Base-by-base conservation (phyloP, 2,113 vertebrate genomes). In the Equus quagga region DNA sequence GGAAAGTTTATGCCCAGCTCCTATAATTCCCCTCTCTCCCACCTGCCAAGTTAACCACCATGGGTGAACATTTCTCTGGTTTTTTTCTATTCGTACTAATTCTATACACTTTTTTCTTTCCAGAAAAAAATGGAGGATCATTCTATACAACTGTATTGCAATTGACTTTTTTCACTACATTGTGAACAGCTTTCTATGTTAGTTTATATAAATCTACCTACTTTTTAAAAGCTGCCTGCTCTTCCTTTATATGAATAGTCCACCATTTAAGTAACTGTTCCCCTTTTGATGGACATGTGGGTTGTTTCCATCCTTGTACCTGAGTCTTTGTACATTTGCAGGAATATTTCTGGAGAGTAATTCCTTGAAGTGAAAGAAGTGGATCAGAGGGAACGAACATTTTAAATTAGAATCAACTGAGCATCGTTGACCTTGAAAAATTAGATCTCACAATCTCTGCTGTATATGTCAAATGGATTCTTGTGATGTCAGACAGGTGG, bases 351-450 rank as follows among this genome's bases (percentile, higher is more conserved):
- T 94, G 51, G 36, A 90, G 44, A 87, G 33, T 36, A 80, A 87
- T 60, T 73, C 64, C 65, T 81, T 13, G 3, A 92, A 79, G 60
- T 19, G n/a, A 92, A 92, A 90, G 64, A 88, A 28, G 41, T 36
- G n/a, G n/a, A 73, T 86, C 49, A 92, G 89, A 97, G 84, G 41
- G 5, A 28, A 6, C 33, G 49, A 86, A 36, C 54, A 41, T 75
- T 81, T 91, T 64, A 82, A 87, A 58, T 94, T 70, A 76, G 60
- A 95, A 69, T 67, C 80, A 83, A 4, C 72, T 5, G 28, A 75
- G 21, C 23, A 67, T 58, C 80, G 78, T 36, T 73, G 31, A 82
- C 58, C 70, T 87, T 96, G 58, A 94, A 58, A 96, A 73, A n/a
- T 72, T 62, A 95, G 80, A 54, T 28, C 8, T 36, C 75, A 75